These are phyloP conservation scores for Clitarchus hookeri DNA, from an alignment of 2,888 invertebrate species.

Conservation along the genomic window DNA sequence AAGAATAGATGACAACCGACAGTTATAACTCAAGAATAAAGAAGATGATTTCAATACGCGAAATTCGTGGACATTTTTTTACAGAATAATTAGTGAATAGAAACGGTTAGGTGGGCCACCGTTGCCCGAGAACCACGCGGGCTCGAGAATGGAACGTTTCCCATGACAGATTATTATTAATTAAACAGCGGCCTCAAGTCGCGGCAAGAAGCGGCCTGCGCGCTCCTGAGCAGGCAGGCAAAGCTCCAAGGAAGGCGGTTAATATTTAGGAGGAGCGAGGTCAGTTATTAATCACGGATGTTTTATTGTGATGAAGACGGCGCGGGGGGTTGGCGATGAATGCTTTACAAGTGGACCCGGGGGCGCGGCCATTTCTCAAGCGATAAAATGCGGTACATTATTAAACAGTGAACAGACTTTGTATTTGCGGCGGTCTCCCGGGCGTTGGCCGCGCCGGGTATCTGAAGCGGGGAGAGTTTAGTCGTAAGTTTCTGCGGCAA, in stretches of 20 bases:
- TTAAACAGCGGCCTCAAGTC: not conserved
- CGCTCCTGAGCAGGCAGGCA: not conserved
- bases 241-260: not conserved
- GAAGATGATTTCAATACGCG: too few relatives aligned
- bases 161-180: not conserved
- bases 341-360: not conserved
- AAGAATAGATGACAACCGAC: too few relatives aligned
- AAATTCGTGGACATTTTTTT: not conserved
- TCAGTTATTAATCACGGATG: not conserved
- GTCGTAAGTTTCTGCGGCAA: not conserved
- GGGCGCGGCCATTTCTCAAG: not conserved
- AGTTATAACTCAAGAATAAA: too few relatives aligned
- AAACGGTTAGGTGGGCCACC: not conserved
- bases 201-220: not conserved
- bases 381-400: slow-evolving; percentile 9
- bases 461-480: not conserved
- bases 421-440: not conserved
- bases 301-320: not conserved
- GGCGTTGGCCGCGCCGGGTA: not conserved
- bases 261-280: slow-evolving; percentile 7
- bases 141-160: not conserved
- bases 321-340: not conserved
- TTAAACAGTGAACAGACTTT: slow-evolving; percentile 1
- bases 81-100: not conserved
- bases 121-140: not conserved